Conservation (phyloP, 2,888 invertebrate species). For the Suillia variegata region DNA sequence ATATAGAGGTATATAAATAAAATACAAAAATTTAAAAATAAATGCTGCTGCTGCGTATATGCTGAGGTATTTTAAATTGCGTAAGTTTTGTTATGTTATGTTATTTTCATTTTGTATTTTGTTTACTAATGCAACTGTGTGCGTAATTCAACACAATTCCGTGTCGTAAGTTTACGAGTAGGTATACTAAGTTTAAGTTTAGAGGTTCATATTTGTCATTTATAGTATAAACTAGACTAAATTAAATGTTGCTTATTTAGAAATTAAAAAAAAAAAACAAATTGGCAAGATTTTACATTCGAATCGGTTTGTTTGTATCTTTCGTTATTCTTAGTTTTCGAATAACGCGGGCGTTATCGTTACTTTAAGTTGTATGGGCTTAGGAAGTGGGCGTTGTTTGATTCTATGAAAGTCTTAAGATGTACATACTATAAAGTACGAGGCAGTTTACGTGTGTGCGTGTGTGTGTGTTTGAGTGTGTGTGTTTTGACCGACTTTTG, state of each 20-base stretch:
- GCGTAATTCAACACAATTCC: too few species aligned
- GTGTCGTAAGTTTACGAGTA: too few species aligned
- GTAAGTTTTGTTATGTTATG: slow-evolving; percentile 8
- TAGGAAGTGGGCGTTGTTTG: too few species aligned
- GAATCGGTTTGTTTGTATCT: neutral
- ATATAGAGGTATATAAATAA: neutral
- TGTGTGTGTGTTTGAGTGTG: slow-evolving; percentile 12
- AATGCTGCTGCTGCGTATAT: slow-evolving; percentile 2
- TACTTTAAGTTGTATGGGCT: too few species aligned
- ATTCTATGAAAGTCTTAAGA: too few species aligned
- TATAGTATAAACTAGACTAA: too few species aligned
- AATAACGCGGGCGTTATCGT: too few species aligned
- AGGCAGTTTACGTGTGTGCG: too few species aligned
- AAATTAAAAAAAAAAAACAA: slow-evolving; percentile 4
- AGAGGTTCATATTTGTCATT: too few species aligned
- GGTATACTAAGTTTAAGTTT: too few species aligned
- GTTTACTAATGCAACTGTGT: too few species aligned
- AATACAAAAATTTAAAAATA: neutral
- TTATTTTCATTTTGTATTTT: slow-evolving; percentile 1
- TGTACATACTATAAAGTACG: too few species aligned
- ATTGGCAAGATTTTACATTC: slow-evolving; percentile 23
- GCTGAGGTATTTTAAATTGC: slow-evolving; percentile 3
- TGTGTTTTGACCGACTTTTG: slow-evolving; percentile 26
- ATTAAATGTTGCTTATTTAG: slow-evolving; percentile 2
- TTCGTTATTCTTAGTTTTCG: neutral